Base-by-base conservation (phyloP, 1,140 invertebrate species). In the Sarcophaga peregrina region DNA sequence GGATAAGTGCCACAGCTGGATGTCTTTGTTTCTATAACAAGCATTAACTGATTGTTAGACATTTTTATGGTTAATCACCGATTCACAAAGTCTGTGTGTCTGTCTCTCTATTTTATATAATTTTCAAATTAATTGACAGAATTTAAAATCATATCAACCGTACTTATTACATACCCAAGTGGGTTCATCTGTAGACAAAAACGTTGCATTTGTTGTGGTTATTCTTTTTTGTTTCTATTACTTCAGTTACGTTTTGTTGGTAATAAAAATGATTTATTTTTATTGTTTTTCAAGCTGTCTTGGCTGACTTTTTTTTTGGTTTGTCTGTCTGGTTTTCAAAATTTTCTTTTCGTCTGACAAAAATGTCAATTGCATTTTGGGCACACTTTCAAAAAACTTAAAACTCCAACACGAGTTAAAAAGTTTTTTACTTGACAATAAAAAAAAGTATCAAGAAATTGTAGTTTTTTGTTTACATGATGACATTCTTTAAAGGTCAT, bases 71-170 rank as follows among this genome's bases (percentile, higher is more conserved):
- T 37, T 37, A 37, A 37, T 37, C 25, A 37, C 25, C 25, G 25
- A 2, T 37, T 37, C 25, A 37, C 25, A 37, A 4, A 37, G 25
- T 37, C 25, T 37, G 25, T 37, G 1, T 37, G 25, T 37, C 25
- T 37, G 25, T 37, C 4, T 37, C 1, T 37, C 25, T 37, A 4
- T 68, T 6, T 50, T n/a, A 78, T 78, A 78, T 78, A 47, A 78
- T 78, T 78, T 78, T 78, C 47, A 78, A 78, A 78, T 78, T 78
- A 78, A 78, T 78, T 78, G 75, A 78, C 75, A 78, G 75, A 78
- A 78, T 52, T 78, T 78, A 78, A 78, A 78, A 78, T 78, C 75
- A 78, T 78, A 78, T 78, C 75, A 78, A 37, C 25, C 25, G 25
- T 37, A 37, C 25, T 2, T 37, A 37, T 4, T 37, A 37, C 25